Evolutionary conservation across 2,113 vertebrate genomes (phyloP), one percentile per base, ranked within the genome.

Genomic region (Thunnus thynnus): DNA sequence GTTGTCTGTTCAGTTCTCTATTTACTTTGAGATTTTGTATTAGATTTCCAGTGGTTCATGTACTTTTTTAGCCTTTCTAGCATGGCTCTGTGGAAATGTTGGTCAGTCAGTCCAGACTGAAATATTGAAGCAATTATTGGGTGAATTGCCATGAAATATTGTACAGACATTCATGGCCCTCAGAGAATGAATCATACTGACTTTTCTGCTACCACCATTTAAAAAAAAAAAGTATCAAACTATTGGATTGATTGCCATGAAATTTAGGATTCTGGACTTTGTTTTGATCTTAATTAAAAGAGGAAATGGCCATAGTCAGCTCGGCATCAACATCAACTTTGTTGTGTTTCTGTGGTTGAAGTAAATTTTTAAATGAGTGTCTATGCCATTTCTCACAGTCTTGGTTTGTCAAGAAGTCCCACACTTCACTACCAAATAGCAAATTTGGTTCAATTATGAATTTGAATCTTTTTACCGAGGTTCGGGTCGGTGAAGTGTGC

Each of bases 231-330:
- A 22, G 9, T 41, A 2, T 41, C 7, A 41, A 41, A 41, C 36
- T 41, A 8, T 41, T 41, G 36, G 36, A 9, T 41, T 41, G 36
- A 41, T 41, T 41, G 36, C 36, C 2, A 41, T 41, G 8, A 10
- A 41, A 41, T 41, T 41, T 41, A 41, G 8, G 36, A 41, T 41
- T 41, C 36, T 41, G 32, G 32, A 36, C 32, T 36, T 36, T 41
- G 55, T 27, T 25, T 17, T 20, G 27, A 68, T 10, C 32, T 36
- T 5, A 27, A 72, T 73, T 47, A 47, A 68, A 63, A 63, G 32
- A 14, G 32, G 50, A 57, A 52, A 63, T 14, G 25, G 4, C 7
- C 13, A 4, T 20, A 32, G 58, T 60, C 13, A 20, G 13, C 10
- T 48, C 8, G 1, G n/a, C 64, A 62, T 41, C 36, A 36, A 13